Evolutionary conservation across 35 echinoderm and acorn worm species (phyloP).

Genomic region (Apostichopus japonicus): DNA sequence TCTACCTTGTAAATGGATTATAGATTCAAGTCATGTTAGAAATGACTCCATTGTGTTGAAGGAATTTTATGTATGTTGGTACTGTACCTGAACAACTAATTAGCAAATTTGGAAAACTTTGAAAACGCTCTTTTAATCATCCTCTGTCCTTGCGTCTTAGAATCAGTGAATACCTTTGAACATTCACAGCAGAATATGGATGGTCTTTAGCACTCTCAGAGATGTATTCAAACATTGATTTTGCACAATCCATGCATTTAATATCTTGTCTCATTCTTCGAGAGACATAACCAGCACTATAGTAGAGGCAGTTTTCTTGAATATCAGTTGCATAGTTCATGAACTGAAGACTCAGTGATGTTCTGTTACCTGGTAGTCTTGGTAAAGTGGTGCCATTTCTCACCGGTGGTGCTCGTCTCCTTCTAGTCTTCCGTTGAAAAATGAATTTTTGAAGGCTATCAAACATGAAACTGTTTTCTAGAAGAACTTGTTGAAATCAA

Average conservation of each 20-base stretch:
- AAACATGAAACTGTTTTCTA: too few species aligned
- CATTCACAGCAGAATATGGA: not conserved
- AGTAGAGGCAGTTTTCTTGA: constrained; percentile 28
- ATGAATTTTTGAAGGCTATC: too few species aligned
- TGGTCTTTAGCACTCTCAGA: not conserved
- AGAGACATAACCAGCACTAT: constrained; percentile 37
- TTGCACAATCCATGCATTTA: not conserved
- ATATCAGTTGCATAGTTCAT: not conserved
- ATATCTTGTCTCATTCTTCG: constrained; percentile 16
- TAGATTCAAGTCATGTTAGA: too few species aligned
- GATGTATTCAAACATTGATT: not conserved
- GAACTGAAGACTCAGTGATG: not conserved
- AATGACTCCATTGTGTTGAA: not conserved
- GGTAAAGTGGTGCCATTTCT: not conserved
- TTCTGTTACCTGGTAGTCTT: not conserved
- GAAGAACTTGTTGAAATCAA: not conserved
- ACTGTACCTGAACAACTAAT: constrained; percentile 20
- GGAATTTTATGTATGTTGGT: not conserved
- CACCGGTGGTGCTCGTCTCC: not conserved
- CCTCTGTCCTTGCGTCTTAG: constrained; percentile 10
- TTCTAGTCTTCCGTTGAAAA: constrained; percentile 2
- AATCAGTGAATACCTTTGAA: not conserved
- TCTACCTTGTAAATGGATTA: too few species aligned
- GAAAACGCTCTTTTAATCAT: not conserved
- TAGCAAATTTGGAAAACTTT: not conserved